Conservation (phyloP, 2,797 vertebrate genomes). For the Macrochelys suwanniensis region DNA sequence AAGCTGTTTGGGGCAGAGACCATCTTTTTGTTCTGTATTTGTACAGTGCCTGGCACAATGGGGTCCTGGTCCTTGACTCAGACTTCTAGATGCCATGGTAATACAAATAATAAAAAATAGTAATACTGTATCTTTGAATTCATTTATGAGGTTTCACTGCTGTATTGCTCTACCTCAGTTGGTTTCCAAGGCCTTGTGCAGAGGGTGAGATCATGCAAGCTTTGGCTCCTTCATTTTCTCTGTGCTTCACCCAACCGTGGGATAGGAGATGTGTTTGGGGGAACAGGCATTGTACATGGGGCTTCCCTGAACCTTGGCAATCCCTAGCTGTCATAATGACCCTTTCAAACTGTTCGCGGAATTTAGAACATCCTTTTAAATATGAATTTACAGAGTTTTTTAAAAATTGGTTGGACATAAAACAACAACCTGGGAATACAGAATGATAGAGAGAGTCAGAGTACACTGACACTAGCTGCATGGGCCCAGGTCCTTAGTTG, state of each 20-base stretch:
- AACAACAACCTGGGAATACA: not conserved
- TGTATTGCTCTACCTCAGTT: not conserved
- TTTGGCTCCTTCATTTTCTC: fast-evolving
- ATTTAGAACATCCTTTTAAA: not conserved
- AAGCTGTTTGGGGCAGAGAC: not conserved
- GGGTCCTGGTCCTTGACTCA: not conserved
- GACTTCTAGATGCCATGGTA: not conserved
- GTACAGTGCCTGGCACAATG: not conserved
- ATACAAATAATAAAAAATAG: not conserved
- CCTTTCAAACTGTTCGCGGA: not conserved
- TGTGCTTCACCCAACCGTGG: not conserved
- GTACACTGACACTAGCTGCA: not conserved
- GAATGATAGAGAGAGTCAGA: not conserved
- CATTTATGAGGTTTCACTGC: not conserved
- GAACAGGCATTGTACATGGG: fast-evolving
- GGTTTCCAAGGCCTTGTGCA: not conserved
- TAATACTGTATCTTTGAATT: not conserved
- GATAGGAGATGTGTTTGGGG: not conserved
- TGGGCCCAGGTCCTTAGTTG: not conserved
- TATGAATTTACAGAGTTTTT: not conserved
- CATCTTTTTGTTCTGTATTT: not conserved
- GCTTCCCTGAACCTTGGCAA: not conserved
- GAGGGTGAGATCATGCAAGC: constrained; percentile 7
- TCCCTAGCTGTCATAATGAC: fast-evolving
- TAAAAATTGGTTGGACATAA: not conserved